Percentiles rank a stretch among this genome's conserved stretches.
Evolutionary conservation across 2,113 vertebrate genomes (phyloP).

Genomic region (Myotis brandtii): DNA sequence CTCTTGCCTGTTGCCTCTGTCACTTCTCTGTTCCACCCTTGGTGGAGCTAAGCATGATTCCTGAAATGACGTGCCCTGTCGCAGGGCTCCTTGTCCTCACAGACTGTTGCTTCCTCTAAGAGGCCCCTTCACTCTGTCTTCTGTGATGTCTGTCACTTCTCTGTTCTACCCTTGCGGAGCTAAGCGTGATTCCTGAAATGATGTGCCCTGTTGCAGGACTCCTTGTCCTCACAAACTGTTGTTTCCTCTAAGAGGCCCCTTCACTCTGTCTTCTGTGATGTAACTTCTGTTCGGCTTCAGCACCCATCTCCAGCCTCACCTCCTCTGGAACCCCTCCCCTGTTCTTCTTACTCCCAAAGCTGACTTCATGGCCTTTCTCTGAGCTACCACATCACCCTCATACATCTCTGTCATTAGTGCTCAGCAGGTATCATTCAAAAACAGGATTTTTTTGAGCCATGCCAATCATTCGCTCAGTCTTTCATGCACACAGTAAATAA

Average conservation of each 20-base stretch:
- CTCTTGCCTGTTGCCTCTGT: neutral
- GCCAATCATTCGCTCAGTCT: neutral
- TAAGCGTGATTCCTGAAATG: neutral
- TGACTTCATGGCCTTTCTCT: neutral
- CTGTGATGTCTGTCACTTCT: fast-evolving
- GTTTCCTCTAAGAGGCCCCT: neutral
- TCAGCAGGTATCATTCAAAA: neutral
- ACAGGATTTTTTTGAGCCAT: neutral
- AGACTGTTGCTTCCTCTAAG: neutral
- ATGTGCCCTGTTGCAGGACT: neutral
- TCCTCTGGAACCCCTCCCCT: neutral
- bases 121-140: neutral
- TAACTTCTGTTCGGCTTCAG: neutral
- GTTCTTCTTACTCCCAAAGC: neutral
- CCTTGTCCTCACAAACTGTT: neutral
- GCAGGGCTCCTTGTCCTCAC: neutral
- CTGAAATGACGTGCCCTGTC: neutral
- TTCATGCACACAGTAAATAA: neutral
- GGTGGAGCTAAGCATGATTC: neutral
- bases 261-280: neutral
- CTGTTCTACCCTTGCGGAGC: neutral
- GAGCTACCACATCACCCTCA: neutral
- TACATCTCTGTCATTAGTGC: neutral
- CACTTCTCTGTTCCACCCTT: neutral
- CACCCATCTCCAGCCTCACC: neutral